These are phyloP conservation scores for Polylopha cassiicola DNA, from an alignment of 2,888 invertebrate genomes.

Conservation along the genomic window DNA sequence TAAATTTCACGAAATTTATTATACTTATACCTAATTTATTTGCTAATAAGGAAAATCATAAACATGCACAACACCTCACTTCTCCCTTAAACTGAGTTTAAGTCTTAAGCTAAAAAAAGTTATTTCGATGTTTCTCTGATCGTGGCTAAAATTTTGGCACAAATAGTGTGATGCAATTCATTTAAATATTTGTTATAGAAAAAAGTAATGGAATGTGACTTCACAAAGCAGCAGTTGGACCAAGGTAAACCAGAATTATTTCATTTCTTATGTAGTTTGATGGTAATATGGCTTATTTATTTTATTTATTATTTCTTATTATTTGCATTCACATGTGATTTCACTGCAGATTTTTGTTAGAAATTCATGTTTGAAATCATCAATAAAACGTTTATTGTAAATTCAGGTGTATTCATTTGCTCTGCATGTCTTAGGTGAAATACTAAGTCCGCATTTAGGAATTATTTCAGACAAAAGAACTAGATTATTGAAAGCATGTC, in stretches of 20 bases:
- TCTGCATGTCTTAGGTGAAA: constrained; percentile 53
- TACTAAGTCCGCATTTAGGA: constrained; percentile 17
- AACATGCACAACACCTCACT: constrained; percentile 51
- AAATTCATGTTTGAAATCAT: constrained; percentile 58
- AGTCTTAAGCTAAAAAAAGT: constrained; percentile 11
- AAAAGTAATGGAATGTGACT: constrained; percentile 38
- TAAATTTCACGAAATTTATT: constrained; percentile 49
- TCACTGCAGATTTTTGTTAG: constrained; percentile 71
- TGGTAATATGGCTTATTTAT: constrained; percentile 75
- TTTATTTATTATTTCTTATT: constrained; percentile 63
- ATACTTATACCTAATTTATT: constrained; percentile 30
- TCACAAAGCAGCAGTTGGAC: constrained; percentile 33
- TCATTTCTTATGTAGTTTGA: constrained; percentile 54
- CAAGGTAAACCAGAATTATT: constrained; percentile 60
- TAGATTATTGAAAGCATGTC: constrained; percentile 54
- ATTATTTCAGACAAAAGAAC: constrained; percentile 22
- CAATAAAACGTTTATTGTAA: constrained; percentile 15
- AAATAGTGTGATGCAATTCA: constrained; percentile 14
- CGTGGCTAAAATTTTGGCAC: constrained; percentile 17
- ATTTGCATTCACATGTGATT: constrained; percentile 77
- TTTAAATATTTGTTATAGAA: constrained; percentile 43
- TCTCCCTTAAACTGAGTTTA: constrained; percentile 25
- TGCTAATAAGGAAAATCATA: constrained; percentile 36
- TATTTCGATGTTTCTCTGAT: constrained; percentile 4
- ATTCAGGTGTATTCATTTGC: constrained; percentile 21